Conservation (phyloP, 92 coral and sea anemone genomes). For the Heliopora coerulea region DNA sequence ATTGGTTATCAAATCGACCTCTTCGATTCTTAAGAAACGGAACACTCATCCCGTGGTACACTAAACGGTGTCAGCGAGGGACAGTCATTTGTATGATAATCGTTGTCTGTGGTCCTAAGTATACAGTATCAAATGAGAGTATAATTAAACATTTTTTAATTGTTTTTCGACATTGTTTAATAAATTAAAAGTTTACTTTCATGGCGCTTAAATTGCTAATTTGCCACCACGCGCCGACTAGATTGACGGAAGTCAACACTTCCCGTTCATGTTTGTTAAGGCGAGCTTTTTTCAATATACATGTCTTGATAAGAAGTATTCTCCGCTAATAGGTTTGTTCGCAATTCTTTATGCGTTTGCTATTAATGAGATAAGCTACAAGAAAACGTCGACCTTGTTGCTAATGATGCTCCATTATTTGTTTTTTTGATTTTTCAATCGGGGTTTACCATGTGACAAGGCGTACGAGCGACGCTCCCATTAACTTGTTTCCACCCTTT, state of each 20-base stretch:
- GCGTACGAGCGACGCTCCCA: no score
- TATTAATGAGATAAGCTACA: slow-evolving; percentile 21
- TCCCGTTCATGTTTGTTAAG: not conserved
- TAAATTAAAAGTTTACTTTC: slow-evolving; percentile 29
- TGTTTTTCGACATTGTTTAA: slow-evolving; percentile 35
- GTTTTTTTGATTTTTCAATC: no score
- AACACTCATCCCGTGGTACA: not conserved
- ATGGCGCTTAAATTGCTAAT: slow-evolving; percentile 27
- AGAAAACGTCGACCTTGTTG: not conserved
- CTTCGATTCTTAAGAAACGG: not conserved
- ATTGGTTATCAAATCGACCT: not conserved
- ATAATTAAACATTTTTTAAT: slow-evolving; percentile 29
- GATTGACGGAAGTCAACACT: not conserved
- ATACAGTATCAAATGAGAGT: slow-evolving; percentile 21
- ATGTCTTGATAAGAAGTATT: not conserved
- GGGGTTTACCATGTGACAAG: no score
- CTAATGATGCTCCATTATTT: not conserved
- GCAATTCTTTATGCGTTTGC: slow-evolving; percentile 9
- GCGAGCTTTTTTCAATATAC: not conserved
- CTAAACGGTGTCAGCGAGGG: not conserved
- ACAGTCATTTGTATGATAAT: not conserved
- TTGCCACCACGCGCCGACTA: slow-evolving; percentile 8
- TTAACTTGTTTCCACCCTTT: no score
- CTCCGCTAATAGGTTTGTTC: slow-evolving; percentile 16
- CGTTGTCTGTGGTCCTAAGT: slow-evolving; percentile 10